phyloP scores from a whole-genome alignment of 1,140 invertebrate species.

The Pissodes strobi region DNA sequence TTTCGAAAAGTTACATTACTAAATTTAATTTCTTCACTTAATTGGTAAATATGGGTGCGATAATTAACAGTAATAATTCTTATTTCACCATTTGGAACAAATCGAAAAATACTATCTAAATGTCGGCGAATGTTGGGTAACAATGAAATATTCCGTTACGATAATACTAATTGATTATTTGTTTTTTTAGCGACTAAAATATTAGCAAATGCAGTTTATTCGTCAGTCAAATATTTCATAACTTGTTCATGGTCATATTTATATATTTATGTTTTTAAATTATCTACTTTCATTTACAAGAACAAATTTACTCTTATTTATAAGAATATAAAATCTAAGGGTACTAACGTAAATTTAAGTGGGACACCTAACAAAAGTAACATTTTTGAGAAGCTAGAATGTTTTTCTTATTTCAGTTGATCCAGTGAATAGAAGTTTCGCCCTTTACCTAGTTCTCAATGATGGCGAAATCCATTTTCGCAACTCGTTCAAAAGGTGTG shows the following conservation, averaged over 20 bases:
- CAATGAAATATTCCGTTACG: constrained; percentile 11
- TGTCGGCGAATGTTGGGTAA: not conserved
- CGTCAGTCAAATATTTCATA: constrained; percentile 1
- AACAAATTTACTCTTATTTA: not conserved
- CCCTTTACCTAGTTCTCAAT: no score
- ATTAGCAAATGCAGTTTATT: constrained; percentile 7
- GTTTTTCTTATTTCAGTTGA: no score
- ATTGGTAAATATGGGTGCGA: constrained; percentile 6
- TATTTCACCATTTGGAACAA: not conserved
- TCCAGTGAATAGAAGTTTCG: no score
- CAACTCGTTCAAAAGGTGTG: no score
- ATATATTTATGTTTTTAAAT: constrained; percentile 1
- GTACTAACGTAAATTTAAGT: no score
- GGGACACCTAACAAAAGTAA: no score
- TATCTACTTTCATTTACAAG: constrained; percentile 1
- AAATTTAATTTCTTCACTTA: not conserved
- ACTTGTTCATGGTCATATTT: constrained; percentile 6
- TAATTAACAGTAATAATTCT: not conserved
- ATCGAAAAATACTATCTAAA: not conserved
- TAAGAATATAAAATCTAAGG: no score
- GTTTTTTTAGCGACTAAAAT: not conserved
- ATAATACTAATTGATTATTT: constrained; percentile 5
- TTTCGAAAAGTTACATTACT: no score
- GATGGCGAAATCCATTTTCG: no score
- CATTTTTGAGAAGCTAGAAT: no score